Evolutionary conservation across 2,888 invertebrate genomes (phyloP).

Genomic region (Uropetala carovei): DNA sequence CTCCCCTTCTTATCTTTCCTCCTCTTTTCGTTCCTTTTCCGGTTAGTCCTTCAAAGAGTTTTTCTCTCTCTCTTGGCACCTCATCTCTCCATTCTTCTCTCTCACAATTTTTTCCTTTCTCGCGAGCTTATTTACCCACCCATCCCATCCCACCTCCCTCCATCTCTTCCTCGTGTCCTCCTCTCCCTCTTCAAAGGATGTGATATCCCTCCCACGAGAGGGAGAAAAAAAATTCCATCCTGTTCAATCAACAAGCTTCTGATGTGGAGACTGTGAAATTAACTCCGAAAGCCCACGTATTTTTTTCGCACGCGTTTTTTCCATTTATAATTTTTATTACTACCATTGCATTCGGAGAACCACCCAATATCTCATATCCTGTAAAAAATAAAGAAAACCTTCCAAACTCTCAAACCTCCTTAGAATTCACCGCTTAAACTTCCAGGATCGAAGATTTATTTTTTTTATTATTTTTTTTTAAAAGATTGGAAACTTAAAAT

Average conservation of each 20-base stretch:
- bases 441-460: neutral
- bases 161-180: neutral
- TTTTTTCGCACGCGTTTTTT: too few relatives aligned
- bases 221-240: slow-evolving; percentile 3
- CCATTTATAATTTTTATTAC: too few relatives aligned
- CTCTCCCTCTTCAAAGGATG: neutral
- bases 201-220: neutral
- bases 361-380: too few relatives aligned
- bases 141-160: neutral
- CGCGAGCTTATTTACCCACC: neutral
- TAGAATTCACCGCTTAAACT: too few relatives aligned
- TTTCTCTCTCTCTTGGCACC: slow-evolving; percentile 3
- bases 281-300: neutral
- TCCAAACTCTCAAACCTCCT: too few relatives aligned
- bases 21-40: neutral
- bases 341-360: too few relatives aligned
- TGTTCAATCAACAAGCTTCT: slow-evolving; percentile 29
- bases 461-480: neutral
- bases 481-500: neutral
- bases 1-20: neutral
- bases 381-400: too few relatives aligned
- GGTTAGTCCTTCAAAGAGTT: neutral
- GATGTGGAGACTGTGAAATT: neutral
- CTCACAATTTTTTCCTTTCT: neutral
- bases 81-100: neutral